Evolutionary conservation across 2,113 vertebrate genomes (phyloP).

Genomic region (Pipa parva): DNA sequence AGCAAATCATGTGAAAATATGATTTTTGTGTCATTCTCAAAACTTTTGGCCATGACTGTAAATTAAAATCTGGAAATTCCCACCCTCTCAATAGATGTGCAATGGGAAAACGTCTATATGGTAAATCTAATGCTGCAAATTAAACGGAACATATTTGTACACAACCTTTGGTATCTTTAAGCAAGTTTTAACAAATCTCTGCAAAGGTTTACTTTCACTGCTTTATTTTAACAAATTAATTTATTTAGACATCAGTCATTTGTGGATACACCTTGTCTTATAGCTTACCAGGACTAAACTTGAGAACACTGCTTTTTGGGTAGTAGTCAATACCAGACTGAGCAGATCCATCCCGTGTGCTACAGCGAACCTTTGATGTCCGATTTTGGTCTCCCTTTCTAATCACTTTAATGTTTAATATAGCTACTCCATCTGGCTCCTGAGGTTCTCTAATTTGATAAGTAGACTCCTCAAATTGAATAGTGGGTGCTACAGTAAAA

Average conservation of each 20-base stretch:
- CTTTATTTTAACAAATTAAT: too few species aligned
- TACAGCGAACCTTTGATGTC: conserved; percentile 92
- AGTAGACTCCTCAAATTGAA: conserved; percentile 82
- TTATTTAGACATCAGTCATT: neutral
- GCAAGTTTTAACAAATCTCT: too few species aligned
- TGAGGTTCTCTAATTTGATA: conserved; percentile 89
- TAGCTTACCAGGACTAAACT: conserved; percentile 82
- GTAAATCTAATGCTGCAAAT: too few species aligned
- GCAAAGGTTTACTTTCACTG: too few species aligned
- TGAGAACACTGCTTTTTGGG: conserved; percentile 88
- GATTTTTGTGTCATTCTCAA: too few species aligned
- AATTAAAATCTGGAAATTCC: too few species aligned
- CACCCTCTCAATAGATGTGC: too few species aligned
- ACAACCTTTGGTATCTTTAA: too few species aligned
- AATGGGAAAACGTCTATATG: too few species aligned
- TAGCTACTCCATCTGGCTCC: conserved; percentile 76
- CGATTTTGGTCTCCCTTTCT: conserved; percentile 87
- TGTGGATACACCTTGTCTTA: neutral
- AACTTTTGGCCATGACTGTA: too few species aligned
- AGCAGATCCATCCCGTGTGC: conserved; percentile 92
- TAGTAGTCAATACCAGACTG: conserved; percentile 96
- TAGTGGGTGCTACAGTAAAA: conserved; percentile 69
- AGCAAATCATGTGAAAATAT: too few species aligned
- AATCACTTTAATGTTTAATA: conserved; percentile 79
- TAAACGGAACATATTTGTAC: too few species aligned